phyloP scores from a whole-genome alignment of 2,888 invertebrate species.

The Amphipyra berbera region DNA sequence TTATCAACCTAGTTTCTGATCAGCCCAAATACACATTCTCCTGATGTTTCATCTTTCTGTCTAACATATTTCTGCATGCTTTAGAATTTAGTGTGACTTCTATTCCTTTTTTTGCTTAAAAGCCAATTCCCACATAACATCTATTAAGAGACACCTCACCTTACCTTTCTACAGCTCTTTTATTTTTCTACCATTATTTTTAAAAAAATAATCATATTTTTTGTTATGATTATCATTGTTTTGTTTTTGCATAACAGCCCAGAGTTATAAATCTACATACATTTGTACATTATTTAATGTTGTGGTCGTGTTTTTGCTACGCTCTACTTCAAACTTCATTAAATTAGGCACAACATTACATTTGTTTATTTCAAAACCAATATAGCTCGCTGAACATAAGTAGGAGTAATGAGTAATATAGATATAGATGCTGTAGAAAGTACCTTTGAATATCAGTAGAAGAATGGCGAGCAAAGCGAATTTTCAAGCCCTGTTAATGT shows the following conservation, averaged over 20 bases:
- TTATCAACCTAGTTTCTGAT: conserved; percentile 5
- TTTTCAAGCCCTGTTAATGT: conserved; percentile 2
- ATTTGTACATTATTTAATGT: conserved; percentile 19
- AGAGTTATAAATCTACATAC: conserved; percentile 24
- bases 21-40: conserved; percentile 6
- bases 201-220: conserved; percentile 1
- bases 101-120: conserved; percentile 14
- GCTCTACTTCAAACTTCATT: conserved; percentile 20
- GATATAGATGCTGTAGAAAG: conserved; percentile 25
- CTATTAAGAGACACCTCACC: too few relatives aligned
- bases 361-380: conserved; percentile 7
- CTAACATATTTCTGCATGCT: conserved; percentile 30
- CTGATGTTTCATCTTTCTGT: conserved; percentile 2
- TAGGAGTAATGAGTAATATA: conserved; percentile 4
- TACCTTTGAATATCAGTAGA: background rate
- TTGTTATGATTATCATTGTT: conserved; percentile 14
- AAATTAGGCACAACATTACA: conserved; percentile 18
- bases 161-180: background rate
- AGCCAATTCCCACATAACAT: conserved; percentile 7
- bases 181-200: conserved; percentile 6
- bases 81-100: background rate
- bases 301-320: conserved; percentile 18
- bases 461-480: background rate
- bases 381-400: conserved; percentile 4
- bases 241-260: conserved; percentile 56